A percentile compares a stretch with the other conserved stretches of the same genome.
Evolutionary conservation across 1,140 invertebrate species (phyloP).

Genomic region (Hypsibius dujardini): DNA sequence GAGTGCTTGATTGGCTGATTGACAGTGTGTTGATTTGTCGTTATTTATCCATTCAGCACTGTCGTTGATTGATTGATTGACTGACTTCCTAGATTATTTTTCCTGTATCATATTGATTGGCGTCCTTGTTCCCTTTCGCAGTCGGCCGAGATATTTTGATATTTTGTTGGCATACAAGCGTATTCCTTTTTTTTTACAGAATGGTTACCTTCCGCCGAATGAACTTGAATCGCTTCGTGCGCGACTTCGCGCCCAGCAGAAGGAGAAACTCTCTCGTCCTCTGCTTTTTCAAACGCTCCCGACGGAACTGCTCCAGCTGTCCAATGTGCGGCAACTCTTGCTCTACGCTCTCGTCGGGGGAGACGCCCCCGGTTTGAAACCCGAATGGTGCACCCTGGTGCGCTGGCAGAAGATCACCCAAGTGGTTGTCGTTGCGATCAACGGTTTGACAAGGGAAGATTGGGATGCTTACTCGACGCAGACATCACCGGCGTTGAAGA

Average conservation of each 20-base stretch:
- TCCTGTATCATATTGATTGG: too few species aligned
- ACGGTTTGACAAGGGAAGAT: constrained; percentile 54
- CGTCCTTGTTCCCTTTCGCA: too few species aligned
- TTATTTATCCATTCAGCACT: too few species aligned
- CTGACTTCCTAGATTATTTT: too few species aligned
- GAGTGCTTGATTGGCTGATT: too few species aligned
- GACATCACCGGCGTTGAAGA: constrained; percentile 42
- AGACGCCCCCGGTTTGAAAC: constrained; percentile 39
- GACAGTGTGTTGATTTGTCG: too few species aligned
- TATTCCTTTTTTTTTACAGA: too few species aligned
- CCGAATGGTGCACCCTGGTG: constrained; percentile 56
- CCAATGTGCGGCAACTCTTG: constrained; percentile 59
- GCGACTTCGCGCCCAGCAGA: constrained; percentile 7
- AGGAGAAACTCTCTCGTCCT: constrained; percentile 8
- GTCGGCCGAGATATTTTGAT: too few species aligned
- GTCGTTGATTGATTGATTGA: too few species aligned
- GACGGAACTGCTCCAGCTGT: not conserved
- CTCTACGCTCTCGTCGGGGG: constrained; percentile 54
- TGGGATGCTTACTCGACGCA: constrained; percentile 43
- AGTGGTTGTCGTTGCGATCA: constrained; percentile 52
- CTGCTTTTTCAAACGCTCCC: not conserved
- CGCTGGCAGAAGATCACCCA: constrained; percentile 49
- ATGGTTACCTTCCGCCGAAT: too few species aligned
- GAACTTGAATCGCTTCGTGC: constrained; percentile 12
- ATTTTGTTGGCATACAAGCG: too few species aligned